phyloP scores from a whole-genome alignment of 2,113 vertebrate genomes.

The Pollachius pollachius region DNA sequence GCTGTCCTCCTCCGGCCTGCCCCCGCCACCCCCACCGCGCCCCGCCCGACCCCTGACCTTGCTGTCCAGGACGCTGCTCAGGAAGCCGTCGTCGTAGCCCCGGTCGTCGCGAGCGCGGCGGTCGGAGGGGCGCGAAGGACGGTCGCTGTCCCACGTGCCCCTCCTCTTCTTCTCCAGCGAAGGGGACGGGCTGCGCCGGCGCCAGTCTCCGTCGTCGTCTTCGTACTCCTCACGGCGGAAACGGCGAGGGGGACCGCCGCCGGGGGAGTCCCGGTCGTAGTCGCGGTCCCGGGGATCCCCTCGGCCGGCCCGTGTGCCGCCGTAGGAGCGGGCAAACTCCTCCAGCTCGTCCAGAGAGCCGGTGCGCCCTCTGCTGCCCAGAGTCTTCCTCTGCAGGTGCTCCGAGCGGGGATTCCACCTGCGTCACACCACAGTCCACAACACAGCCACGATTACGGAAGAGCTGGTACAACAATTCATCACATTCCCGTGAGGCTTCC shows the following conservation, averaged over 20 bases:
- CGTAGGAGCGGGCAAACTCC: constrained; percentile 84
- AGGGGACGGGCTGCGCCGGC: constrained; percentile 76
- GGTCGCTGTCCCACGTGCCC: constrained; percentile 82
- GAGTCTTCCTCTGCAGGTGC: constrained; percentile 86
- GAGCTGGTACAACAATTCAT: constrained; percentile 4
- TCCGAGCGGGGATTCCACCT: constrained; percentile 89
- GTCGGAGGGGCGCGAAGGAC: constrained; percentile 34
- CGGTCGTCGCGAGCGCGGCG: constrained; percentile 57
- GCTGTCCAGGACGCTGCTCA: constrained; percentile 79
- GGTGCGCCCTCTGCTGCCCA: constrained; percentile 81
- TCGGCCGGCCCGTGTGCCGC: constrained; percentile 65
- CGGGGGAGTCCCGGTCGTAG: constrained; percentile 68
- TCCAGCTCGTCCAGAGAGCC: constrained; percentile 94
- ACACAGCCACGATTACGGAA: background rate
- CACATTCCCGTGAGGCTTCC: too few species aligned
- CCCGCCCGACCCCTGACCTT: constrained; percentile 71
- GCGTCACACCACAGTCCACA: constrained; percentile 23
- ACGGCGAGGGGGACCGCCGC: constrained; percentile 50
- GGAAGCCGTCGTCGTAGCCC: constrained; percentile 82
- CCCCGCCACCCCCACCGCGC: constrained; percentile 44
- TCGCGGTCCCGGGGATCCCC: constrained; percentile 51
- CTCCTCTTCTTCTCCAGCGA: constrained; percentile 77
- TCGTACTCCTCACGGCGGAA: constrained; percentile 50
- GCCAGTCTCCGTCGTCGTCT: constrained; percentile 62
- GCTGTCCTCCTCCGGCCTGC: constrained; percentile 71